Evolutionary conservation across 2,888 invertebrate species (phyloP), one percentile per base, ranked within the genome.

Genomic region (Eulithis testata): DNA sequence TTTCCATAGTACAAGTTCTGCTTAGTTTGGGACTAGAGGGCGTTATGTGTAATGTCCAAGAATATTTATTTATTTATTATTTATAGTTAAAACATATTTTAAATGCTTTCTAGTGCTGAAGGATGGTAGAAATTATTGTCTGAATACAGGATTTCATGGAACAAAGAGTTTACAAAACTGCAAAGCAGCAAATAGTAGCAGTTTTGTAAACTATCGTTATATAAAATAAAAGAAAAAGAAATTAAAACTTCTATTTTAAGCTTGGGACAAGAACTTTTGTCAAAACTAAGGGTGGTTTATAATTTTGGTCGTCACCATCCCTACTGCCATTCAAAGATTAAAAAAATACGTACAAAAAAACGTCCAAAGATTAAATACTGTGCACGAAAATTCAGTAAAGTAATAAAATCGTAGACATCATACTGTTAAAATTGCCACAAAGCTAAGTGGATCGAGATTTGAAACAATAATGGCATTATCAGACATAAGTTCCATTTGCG

Each of bases 71-170:
- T n/a, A n/a, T n/a, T n/a, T n/a, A n/a, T n/a, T n/a, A n/a, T n/a
- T n/a, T n/a, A n/a, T n/a, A n/a, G n/a, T 84, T 80, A 73, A 40
- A 82, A 73, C 68, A 76, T 80, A 78, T 79, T 84, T 82, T 40
- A 9, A 40, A 40, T 40, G 40, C 40, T 79, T 84, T 66, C 81
- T 78, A 81, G 75, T 79, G 74, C 75, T 71, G 51, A 68, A 74
- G 78, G 77, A 80, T 77, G 80, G 77, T 74, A 72, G 78, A 81
- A 82, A 83, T 84, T 83, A 40, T 83, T 80, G 52, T 59, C 52
- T 60, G 43, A 50, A 58, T 45, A 56, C 11, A 51, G 53, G 60
- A 52, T 54, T 57, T 58, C 43, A 63, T 54, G 12, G 49, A 45
- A 14, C 3, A 31, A 56, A n/a, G 6, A 55, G 45, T 56, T 47